These are phyloP conservation scores for Saturnia pavonia DNA, from an alignment of 2,888 invertebrate species.

Conservation along the genomic window DNA sequence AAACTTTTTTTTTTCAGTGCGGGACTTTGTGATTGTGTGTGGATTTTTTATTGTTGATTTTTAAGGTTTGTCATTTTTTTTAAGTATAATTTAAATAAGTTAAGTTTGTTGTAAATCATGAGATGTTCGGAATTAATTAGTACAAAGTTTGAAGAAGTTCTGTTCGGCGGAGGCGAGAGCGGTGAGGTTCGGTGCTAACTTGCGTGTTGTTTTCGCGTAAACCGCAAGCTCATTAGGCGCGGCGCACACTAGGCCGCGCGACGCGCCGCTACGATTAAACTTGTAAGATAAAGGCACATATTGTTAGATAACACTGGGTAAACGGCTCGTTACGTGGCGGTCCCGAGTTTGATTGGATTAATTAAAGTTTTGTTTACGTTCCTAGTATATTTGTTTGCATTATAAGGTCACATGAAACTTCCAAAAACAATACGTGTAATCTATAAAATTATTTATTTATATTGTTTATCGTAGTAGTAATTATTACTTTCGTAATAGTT, in stretches of 20 bases:
- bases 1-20: constrained; percentile 61
- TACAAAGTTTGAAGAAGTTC: constrained; percentile 66
- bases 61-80: constrained; percentile 26
- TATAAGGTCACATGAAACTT: neutral
- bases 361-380: constrained; percentile 55
- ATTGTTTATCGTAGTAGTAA: too few relatives aligned
- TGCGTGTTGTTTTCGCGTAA: constrained; percentile 69
- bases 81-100: neutral
- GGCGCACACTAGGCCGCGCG: constrained; percentile 73
- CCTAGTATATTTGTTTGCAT: neutral
- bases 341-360: constrained; percentile 55
- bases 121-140: constrained; percentile 58
- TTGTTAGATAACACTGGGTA: constrained; percentile 62
- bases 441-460: neutral
- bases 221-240: constrained; percentile 79
- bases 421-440: neutral
- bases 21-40: constrained; percentile 55
- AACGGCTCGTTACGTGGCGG: constrained; percentile 47
- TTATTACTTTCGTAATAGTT: too few relatives aligned
- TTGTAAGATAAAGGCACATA: constrained; percentile 64
- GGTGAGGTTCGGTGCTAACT: constrained; percentile 44
- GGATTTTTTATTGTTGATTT: constrained; percentile 33
- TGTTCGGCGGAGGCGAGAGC: constrained; percentile 30
- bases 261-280: constrained; percentile 71
- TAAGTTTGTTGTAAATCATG: constrained; percentile 26